These are phyloP conservation scores for Drosophila merina DNA, from an alignment of 2,888 invertebrate species.

Conservation along the genomic window DNA sequence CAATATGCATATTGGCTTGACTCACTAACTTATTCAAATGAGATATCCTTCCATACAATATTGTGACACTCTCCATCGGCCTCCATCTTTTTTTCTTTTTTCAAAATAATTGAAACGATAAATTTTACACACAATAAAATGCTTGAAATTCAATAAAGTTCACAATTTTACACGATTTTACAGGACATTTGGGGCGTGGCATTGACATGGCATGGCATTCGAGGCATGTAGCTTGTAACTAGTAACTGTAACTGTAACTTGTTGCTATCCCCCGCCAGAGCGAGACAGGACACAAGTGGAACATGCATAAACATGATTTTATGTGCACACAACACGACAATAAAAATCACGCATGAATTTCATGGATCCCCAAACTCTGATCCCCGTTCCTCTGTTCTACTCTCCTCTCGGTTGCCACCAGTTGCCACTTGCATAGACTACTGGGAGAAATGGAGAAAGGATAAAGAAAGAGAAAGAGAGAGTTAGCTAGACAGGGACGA, in stretches of 20 bases:
- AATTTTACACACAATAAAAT: slow-evolving; percentile 74
- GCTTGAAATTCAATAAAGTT: slow-evolving; percentile 73
- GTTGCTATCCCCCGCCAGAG: slow-evolving; percentile 55
- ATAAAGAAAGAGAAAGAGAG: background rate
- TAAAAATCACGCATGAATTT: slow-evolving; percentile 77
- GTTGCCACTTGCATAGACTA: slow-evolving; percentile 56
- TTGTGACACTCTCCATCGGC: background rate
- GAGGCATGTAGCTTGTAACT: slow-evolving; percentile 52
- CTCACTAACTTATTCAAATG: slow-evolving; percentile 15
- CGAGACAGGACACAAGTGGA: slow-evolving; percentile 24
- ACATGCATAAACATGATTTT: slow-evolving; percentile 72
- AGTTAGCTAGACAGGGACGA: slow-evolving; percentile 2
- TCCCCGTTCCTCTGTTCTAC: background rate
- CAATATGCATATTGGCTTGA: background rate
- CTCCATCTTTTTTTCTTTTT: slow-evolving; percentile 11
- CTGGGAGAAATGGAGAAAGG: slow-evolving; percentile 10
- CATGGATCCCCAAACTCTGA: slow-evolving; percentile 55
- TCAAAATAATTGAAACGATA: slow-evolving; percentile 72
- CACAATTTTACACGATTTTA: slow-evolving; percentile 51
- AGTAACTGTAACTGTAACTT: slow-evolving; percentile 56
- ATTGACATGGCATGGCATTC: slow-evolving; percentile 32
- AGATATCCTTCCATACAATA: slow-evolving; percentile 9
- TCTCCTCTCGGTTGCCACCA: background rate
- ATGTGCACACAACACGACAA: slow-evolving; percentile 70
- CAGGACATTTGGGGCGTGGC: slow-evolving; percentile 24